Evolutionary conservation across 2,888 invertebrate species (phyloP).

Genomic region (Bellardia bayeri): DNA sequence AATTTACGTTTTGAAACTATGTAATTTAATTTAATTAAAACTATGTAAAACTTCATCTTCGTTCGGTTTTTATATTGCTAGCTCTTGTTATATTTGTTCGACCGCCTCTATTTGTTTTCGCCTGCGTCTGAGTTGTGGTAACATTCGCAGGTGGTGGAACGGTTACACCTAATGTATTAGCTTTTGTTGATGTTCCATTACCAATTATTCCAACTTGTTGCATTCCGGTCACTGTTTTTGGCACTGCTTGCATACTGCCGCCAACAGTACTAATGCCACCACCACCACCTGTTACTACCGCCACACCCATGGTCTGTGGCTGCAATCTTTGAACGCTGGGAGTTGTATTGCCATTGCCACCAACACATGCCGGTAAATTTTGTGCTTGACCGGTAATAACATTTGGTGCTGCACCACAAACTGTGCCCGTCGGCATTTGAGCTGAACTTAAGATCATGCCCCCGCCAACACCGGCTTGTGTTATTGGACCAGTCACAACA

Average conservation of each 20-base stretch:
- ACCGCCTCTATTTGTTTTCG: constrained; percentile 77
- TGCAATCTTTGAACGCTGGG: constrained; percentile 50
- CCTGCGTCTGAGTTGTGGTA: constrained; percentile 57
- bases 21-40: not conserved
- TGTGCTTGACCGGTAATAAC: constrained; percentile 49
- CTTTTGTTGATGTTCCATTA: constrained; percentile 67
- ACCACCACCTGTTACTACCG: constrained; percentile 24
- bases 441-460: constrained; percentile 56
- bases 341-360: constrained; percentile 62
- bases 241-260: constrained; percentile 27
- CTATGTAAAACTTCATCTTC: constrained; percentile 75
- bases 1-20: not conserved
- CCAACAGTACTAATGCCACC: not conserved
- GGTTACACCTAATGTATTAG: constrained; percentile 59
- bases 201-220: constrained; percentile 63
- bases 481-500: constrained; percentile 38
- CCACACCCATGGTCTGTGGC: constrained; percentile 41
- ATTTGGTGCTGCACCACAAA: constrained; percentile 58
- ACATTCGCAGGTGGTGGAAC: constrained; percentile 44
- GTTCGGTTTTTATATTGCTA: constrained; percentile 78
- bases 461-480: constrained; percentile 48
- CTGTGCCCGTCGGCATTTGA: constrained; percentile 57
- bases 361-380: constrained; percentile 55
- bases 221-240: constrained; percentile 51
- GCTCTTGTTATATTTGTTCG: constrained; percentile 77